Base-by-base conservation (phyloP, 2,797 vertebrate genomes). In the Schizopygopsis pylzovi region DNA sequence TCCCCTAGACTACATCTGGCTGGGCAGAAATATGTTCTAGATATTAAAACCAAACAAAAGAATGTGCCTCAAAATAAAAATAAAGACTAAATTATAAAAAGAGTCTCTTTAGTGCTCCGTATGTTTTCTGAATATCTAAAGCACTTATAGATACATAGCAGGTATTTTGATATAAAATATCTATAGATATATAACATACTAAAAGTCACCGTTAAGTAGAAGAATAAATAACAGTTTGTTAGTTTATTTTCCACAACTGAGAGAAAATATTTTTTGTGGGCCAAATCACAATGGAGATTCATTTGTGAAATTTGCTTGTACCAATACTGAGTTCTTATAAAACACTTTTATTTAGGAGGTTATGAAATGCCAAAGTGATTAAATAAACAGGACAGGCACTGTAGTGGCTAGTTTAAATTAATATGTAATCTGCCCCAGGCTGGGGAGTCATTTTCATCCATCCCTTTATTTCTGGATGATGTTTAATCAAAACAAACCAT, bases 31-130 rank as follows among this genome's bases (percentile, higher is more conserved):
- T 43, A 49, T 80, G 79, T 39, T 68, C n/a, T 70, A 77, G 65
- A 73, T 88, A 85, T 82, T 85, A 83, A 86, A 79, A 56, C 71
- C 41, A 39, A 84, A 76, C 28, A 28, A 86, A 65, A 78, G 13
- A 4, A 83, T 47, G 47, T 43, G 37, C 65, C 56, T 61, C 12
- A 83, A 65, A 83, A 83, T 22, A 3, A 49, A 28, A 28, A 81
- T 11, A 56, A 3, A 43, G 76, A 61, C 76, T 33, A 33, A 61
- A 28, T 43, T 43, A 13, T 28, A 37, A 2, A 25, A 71, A 54
- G 11, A 37, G 25, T 49, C 43, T 68, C 7, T n/a, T 70, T 8
- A 70, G 33, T 68, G 43, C 20, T 52, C 33, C 7, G 65, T 54
- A 70, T 41, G 47, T 52, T 81, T 67, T 16, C 79, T 22, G 8